These are phyloP conservation scores for Cerastoderma edule DNA, from an alignment of 2,888 invertebrate genomes.

Conservation along the genomic window DNA sequence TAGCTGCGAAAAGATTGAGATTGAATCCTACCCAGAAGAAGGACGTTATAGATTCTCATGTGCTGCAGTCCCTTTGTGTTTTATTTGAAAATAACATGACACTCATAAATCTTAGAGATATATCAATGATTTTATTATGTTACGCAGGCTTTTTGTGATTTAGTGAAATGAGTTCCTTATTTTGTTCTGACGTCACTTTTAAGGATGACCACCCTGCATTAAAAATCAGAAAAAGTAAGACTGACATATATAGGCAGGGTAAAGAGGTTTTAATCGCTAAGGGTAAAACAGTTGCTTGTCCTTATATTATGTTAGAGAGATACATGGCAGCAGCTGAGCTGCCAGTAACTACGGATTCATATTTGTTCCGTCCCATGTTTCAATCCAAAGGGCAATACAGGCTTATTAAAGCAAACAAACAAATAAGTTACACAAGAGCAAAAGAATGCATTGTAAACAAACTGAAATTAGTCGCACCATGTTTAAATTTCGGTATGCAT, in stretches of 20 bases:
- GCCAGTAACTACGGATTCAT: neutral
- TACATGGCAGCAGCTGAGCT: conserved; percentile 13
- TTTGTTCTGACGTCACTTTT: conserved; percentile 26
- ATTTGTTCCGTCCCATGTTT: conserved; percentile 28
- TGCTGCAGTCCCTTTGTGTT: conserved; percentile 14
- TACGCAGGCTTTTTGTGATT: conserved; percentile 32
- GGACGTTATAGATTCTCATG: conserved; percentile 10
- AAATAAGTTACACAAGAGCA: conserved; percentile 33
- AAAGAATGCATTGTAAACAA: conserved; percentile 27
- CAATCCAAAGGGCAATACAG: conserved; percentile 4
- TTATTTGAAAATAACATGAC: neutral
- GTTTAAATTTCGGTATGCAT: conserved; percentile 31
- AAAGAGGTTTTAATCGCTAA: conserved; percentile 30
- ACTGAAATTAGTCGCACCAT: conserved; percentile 34
- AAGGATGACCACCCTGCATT: neutral
- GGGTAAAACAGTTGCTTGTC: conserved; percentile 31
- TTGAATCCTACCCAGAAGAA: conserved; percentile 20
- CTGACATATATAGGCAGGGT: conserved; percentile 32
- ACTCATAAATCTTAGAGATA: conserved; percentile 20
- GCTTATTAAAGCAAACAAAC: conserved; percentile 16
- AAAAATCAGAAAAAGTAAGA: conserved; percentile 26
- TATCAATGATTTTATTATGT: conserved; percentile 29
- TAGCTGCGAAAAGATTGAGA: conserved; percentile 17
- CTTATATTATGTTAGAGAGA: conserved; percentile 27
- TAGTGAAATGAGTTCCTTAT: conserved; percentile 12